Percentiles rank a stretch among this genome's conserved stretches.
These are phyloP conservation scores for Petroica traversi DNA, from an alignment of 2,113 vertebrate species.

Conservation along the genomic window DNA sequence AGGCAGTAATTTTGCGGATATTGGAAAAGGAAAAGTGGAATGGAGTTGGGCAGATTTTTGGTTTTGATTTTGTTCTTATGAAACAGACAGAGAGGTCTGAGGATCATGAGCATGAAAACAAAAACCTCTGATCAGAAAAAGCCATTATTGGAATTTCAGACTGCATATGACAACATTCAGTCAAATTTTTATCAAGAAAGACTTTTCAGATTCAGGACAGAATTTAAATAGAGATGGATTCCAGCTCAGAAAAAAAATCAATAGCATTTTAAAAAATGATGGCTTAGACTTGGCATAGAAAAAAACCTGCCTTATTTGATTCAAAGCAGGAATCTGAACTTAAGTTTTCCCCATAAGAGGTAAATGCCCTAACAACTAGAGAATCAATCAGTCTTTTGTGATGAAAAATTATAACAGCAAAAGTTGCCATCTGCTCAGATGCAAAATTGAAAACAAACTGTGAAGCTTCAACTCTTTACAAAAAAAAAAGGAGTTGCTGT, in stretches of 20 bases:
- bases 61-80: background rate
- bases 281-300: background rate
- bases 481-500: background rate
- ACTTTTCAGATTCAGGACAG: background rate
- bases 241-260: background rate
- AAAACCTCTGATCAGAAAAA: background rate
- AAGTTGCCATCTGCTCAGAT: constrained; percentile 41
- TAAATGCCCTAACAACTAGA: background rate
- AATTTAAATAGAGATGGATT: background rate
- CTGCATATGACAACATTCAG: background rate
- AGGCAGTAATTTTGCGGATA: background rate
- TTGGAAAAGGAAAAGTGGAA: background rate
- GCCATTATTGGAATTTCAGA: background rate
- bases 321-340: constrained; percentile 17
- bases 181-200: background rate
- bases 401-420: background rate
- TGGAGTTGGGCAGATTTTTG: background rate
- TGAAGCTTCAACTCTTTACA: background rate
- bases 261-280: background rate
- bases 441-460: constrained; percentile 25
- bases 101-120: background rate
- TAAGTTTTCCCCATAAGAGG: background rate
- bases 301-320: background rate
- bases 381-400: constrained; percentile 24
- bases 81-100: background rate